A percentile compares a stretch with the other conserved stretches of the same genome.
phyloP scores from a whole-genome alignment of 2,797 vertebrate species.

The Triplophysa bombifrons region DNA sequence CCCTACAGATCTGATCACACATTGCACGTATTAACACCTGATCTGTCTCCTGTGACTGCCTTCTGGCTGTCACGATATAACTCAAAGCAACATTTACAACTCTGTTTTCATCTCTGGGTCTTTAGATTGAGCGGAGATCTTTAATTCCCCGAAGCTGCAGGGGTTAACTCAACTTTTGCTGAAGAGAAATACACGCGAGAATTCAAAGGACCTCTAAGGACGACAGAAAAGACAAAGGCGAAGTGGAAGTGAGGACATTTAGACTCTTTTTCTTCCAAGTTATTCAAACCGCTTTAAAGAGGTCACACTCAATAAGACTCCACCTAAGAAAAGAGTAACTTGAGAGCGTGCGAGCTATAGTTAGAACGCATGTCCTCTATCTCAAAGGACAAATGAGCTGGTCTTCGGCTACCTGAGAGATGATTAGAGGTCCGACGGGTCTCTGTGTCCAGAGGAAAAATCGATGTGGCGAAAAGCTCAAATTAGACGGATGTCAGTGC shows the following conservation, averaged over 20 bases:
- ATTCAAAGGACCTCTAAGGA: conserved; percentile 21
- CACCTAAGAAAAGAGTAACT: conserved; percentile 43
- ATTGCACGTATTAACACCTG: conserved; percentile 52
- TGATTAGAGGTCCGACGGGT: conserved; percentile 44
- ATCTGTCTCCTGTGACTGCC: conserved; percentile 43
- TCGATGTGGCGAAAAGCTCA: conserved; percentile 52
- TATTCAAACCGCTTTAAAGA: conserved; percentile 34
- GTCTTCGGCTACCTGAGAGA: conserved; percentile 34
- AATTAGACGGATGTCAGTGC: conserved; percentile 43
- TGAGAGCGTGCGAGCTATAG: conserved; percentile 39
- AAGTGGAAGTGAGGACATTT: conserved; percentile 22
- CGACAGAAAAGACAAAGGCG: conserved; percentile 19
- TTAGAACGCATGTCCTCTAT: conserved; percentile 43
- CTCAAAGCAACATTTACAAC: conserved; percentile 48
- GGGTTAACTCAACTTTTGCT: conserved; percentile 41
- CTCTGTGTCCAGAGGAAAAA: conserved; percentile 34
- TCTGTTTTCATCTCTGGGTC: not conserved
- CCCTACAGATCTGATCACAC: conserved; percentile 57
- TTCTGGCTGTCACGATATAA: conserved; percentile 26
- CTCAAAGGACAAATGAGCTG: conserved; percentile 17
- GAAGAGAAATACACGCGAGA: not conserved
- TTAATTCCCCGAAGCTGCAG: conserved; percentile 24
- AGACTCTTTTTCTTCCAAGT: conserved; percentile 29
- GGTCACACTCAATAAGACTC: conserved; percentile 32
- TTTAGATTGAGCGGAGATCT: conserved; percentile 7